phyloP scores from a whole-genome alignment of 2,888 invertebrate species.

The Ceramica pisi region DNA sequence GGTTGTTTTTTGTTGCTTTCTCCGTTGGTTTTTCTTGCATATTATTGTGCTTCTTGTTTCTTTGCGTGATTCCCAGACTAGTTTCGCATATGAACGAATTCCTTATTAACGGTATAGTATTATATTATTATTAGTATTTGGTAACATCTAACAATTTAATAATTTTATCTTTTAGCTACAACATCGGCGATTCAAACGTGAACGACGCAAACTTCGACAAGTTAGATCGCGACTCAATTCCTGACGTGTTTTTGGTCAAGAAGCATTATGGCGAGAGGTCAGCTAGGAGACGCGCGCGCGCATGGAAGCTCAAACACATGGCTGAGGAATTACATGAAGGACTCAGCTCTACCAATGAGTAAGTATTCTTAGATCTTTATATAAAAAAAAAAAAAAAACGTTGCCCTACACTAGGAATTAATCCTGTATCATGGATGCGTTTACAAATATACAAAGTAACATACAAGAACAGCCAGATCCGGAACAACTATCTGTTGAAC shows the following conservation, averaged over 20 bases:
- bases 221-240: constrained; percentile 92
- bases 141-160: no score
- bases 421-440: no score
- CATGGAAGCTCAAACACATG: constrained; percentile 98
- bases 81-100: no score
- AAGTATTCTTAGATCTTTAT: constrained; percentile 62
- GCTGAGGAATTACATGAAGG: constrained; percentile 91
- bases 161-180: constrained; percentile 92
- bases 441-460: no score
- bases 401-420: no score
- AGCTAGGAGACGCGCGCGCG: constrained; percentile 93
- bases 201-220: constrained; percentile 97
- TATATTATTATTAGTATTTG: no score
- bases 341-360: constrained; percentile 90
- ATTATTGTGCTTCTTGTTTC: not conserved
- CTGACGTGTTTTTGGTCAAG: constrained; percentile 98
- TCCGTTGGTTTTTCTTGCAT: no score
- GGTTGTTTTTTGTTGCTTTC: no score
- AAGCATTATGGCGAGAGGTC: constrained; percentile 95
- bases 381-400: not conserved
- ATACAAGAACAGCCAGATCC: no score
- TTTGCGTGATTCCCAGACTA: not conserved
- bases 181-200: constrained; percentile 96
- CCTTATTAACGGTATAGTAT: no score
- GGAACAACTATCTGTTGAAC: no score